These are phyloP conservation scores for Synchiropus splendidus DNA, from an alignment of 2,113 vertebrate species.

Conservation along the genomic window DNA sequence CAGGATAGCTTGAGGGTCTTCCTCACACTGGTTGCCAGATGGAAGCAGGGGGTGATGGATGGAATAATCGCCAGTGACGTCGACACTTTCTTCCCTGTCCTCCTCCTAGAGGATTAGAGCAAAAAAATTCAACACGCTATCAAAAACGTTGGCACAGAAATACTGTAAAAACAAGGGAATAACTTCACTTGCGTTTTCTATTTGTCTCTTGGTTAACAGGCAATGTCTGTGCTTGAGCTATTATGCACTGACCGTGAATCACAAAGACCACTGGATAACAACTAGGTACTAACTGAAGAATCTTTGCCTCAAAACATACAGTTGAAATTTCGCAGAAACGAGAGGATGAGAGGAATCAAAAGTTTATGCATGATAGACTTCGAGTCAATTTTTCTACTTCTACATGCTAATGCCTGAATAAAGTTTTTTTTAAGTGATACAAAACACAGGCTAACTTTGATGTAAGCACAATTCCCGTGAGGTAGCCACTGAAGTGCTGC, in stretches of 20 bases:
- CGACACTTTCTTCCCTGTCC: slow-evolving; percentile 70
- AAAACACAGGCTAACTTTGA: too few relatives aligned
- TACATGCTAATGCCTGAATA: slow-evolving; percentile 22
- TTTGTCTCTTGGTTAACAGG: slow-evolving; percentile 56
- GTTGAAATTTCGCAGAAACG: slow-evolving; percentile 44
- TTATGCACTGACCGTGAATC: slow-evolving; percentile 55
- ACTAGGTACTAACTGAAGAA: slow-evolving; percentile 61
- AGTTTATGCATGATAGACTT: too few relatives aligned
- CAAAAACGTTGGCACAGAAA: slow-evolving; percentile 12
- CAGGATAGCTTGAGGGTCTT: slow-evolving; percentile 92
- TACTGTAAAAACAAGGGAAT: too few relatives aligned
- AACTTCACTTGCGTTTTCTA: slow-evolving; percentile 49
- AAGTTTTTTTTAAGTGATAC: slow-evolving; percentile 11
- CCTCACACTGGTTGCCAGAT: slow-evolving; percentile 67
- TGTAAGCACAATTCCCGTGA: too few relatives aligned
- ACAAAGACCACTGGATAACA: slow-evolving; percentile 63
- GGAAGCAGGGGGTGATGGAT: slow-evolving; percentile 63
- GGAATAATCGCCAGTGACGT: slow-evolving; percentile 36
- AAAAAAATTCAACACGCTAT: slow-evolving; percentile 2
- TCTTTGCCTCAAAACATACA: slow-evolving; percentile 58
- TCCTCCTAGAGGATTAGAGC: slow-evolving; percentile 68
- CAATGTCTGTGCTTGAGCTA: slow-evolving; percentile 58
- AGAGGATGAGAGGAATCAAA: slow-evolving; percentile 19
- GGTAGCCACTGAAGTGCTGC: neutral
- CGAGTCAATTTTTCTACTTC: slow-evolving; percentile 33